Conservation (phyloP, 2,888 invertebrate species). For the Polylopha cassiicola region DNA sequence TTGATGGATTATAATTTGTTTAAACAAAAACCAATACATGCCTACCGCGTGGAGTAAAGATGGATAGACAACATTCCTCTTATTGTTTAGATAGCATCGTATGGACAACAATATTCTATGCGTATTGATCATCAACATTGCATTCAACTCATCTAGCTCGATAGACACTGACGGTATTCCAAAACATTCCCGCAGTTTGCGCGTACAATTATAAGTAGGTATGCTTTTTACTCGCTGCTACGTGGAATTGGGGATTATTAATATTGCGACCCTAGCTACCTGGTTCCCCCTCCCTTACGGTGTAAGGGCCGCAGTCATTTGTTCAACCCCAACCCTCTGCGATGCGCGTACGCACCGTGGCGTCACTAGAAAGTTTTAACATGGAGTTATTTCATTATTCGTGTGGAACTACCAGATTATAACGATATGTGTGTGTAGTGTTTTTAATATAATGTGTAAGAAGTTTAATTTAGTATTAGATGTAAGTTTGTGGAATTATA, state of each 20-base stretch:
- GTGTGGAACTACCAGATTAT: too few species aligned
- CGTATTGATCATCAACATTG: too few species aligned
- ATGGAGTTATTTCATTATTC: too few species aligned
- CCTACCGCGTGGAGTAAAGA: too few species aligned
- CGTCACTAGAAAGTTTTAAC: slow-evolving; percentile 21
- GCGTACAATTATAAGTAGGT: slow-evolving; percentile 9
- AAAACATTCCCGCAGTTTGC: slow-evolving; percentile 2
- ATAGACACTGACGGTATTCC: slow-evolving; percentile 11
- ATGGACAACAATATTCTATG: too few species aligned
- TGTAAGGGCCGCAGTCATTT: slow-evolving; percentile 39
- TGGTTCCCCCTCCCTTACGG: slow-evolving; percentile 42
- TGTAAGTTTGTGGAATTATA: slow-evolving; percentile 29
- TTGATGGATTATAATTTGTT: too few species aligned
- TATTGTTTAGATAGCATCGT: too few species aligned
- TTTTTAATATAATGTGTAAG: slow-evolving; percentile 33
- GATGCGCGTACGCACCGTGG: slow-evolving; percentile 53
- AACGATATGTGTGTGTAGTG: slow-evolving; percentile 16
- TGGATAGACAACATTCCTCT: too few species aligned
- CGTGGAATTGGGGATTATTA: slow-evolving; percentile 47
- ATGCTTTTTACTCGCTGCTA: slow-evolving; percentile 16
- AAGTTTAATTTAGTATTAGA: slow-evolving; percentile 31
- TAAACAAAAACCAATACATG: too few species aligned
- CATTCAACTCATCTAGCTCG: too few species aligned
- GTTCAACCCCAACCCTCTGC: slow-evolving; percentile 48
- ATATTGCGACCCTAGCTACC: slow-evolving; percentile 54